These are phyloP conservation scores for Ooceraea biroi DNA, from an alignment of 1,140 invertebrate species.

Conservation along the genomic window DNA sequence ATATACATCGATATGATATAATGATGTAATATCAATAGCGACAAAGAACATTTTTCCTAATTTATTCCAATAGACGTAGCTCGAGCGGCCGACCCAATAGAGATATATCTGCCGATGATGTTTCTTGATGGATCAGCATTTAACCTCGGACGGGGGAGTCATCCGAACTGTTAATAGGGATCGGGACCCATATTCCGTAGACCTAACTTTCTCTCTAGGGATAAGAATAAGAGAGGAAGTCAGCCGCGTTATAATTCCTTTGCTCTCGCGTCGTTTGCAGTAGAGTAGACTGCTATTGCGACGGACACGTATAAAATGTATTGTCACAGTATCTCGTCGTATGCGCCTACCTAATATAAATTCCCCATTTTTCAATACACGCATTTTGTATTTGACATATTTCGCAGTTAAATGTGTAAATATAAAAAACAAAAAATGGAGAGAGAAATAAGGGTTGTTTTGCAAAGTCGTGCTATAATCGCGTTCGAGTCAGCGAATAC, in stretches of 20 bases:
- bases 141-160: conserved; percentile 64
- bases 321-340: conserved; percentile 17
- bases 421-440: background rate
- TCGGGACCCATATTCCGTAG: conserved; percentile 56
- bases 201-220: conserved; percentile 56
- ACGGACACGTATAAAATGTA: conserved; percentile 44
- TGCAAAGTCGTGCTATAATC: conserved; percentile 29
- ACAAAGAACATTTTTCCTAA: conserved; percentile 32
- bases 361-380: background rate
- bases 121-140: conserved; percentile 79
- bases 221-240: conserved; percentile 58
- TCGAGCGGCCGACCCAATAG: background rate
- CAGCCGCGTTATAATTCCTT: conserved; percentile 58
- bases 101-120: conserved; percentile 78
- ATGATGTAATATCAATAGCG: background rate
- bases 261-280: conserved; percentile 54
- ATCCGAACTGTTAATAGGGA: conserved; percentile 65
- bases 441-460: background rate
- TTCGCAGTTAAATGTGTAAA: background rate
- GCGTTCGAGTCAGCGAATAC: conserved; percentile 10
- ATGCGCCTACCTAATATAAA: background rate
- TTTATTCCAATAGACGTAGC: conserved; percentile 35
- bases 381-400: background rate
- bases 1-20: too few relatives aligned
- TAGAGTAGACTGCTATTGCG: conserved; percentile 42